Evolutionary conservation across 2,797 vertebrate species (phyloP).

Genomic region (Taeniopygia guttata): DNA sequence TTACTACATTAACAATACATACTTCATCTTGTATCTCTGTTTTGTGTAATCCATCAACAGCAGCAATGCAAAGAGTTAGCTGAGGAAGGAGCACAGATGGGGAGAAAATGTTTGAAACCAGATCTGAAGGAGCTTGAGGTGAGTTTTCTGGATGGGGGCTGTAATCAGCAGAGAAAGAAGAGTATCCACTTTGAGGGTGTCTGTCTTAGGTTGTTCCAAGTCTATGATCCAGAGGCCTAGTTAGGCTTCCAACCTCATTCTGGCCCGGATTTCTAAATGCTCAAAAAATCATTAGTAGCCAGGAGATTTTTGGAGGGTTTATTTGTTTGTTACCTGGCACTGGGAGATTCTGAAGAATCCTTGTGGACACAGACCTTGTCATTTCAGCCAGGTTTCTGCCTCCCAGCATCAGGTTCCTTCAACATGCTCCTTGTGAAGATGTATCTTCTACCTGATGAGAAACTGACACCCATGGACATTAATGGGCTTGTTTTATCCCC

Average conservation of each 20-base stretch:
- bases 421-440: background rate
- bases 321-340: background rate
- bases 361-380: background rate
- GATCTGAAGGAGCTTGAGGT: background rate
- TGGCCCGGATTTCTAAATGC: background rate
- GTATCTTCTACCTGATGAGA: background rate
- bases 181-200: background rate
- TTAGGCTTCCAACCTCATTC: background rate
- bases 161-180: background rate
- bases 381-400: background rate
- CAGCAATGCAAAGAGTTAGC: background rate
- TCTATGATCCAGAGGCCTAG: background rate
- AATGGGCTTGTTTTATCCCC: background rate
- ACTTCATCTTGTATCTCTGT: background rate
- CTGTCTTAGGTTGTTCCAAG: background rate
- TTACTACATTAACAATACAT: background rate
- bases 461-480: accelerated
- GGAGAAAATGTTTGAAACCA: background rate
- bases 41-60: background rate
- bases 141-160: background rate
- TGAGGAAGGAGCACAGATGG: background rate
- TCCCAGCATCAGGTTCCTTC: background rate
- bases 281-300: background rate
- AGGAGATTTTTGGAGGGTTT: background rate
- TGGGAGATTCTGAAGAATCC: background rate